phyloP scores from a whole-genome alignment of 2,113 vertebrate genomes.

The Lophochroa leadbeateri region DNA sequence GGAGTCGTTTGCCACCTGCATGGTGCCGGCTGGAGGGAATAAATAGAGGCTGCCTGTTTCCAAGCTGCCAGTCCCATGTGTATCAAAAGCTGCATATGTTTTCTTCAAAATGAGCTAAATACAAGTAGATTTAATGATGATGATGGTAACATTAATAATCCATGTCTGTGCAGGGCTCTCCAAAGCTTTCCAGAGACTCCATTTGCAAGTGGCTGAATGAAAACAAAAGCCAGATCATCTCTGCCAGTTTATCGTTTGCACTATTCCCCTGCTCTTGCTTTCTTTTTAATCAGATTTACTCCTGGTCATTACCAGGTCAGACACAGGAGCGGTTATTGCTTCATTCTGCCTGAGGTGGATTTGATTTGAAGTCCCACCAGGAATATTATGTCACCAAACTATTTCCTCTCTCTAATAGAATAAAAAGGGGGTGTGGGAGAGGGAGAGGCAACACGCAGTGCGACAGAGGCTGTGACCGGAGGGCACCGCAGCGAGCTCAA shows the following conservation, averaged over 20 bases:
- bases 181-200: background rate
- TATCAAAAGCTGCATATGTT: conserved; percentile 24
- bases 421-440: background rate
- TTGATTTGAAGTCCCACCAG: conserved; percentile 24
- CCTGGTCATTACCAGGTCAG: conserved; percentile 10
- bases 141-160: background rate
- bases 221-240: conserved; percentile 23
- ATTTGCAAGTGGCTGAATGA: background rate
- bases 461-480: background rate
- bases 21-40: background rate
- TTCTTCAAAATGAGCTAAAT: conserved; percentile 28
- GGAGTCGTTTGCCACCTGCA: background rate
- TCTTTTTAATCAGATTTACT: conserved; percentile 17
- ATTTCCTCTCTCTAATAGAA: conserved; percentile 33
- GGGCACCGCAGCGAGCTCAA: background rate
- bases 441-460: background rate
- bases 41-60: conserved; percentile 18
- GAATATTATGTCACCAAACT: conserved; percentile 7
- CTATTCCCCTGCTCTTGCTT: background rate
- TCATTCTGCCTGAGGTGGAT: background rate
- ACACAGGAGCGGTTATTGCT: conserved; percentile 1
- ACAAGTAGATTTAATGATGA: background rate
- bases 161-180: background rate
- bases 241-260: background rate
- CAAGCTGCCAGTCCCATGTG: background rate